These are phyloP conservation scores for Oscheius sp. DNA, from an alignment of 2,888 invertebrate species.

Conservation along the genomic window DNA sequence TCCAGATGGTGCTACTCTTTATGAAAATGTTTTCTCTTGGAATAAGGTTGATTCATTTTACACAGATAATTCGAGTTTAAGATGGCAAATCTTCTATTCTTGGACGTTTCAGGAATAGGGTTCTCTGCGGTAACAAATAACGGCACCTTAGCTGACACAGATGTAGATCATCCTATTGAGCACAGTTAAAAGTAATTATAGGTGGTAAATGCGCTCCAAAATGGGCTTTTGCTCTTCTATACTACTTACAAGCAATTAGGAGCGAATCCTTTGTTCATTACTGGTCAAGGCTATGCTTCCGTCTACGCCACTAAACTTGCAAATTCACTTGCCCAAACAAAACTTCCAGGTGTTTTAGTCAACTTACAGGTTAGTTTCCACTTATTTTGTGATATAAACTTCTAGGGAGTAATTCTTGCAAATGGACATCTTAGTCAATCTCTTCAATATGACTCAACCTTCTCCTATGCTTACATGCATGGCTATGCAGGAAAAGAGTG, in stretches of 20 bases:
- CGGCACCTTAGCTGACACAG: neutral
- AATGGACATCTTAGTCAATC: conserved; percentile 50
- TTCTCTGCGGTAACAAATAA: conserved; percentile 70
- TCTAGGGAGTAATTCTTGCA: conserved; percentile 45
- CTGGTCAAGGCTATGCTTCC: conserved; percentile 46
- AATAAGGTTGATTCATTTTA: conserved; percentile 38
- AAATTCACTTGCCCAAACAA: conserved; percentile 17
- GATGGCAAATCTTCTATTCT: conserved; percentile 73
- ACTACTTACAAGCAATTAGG: conserved; percentile 71
- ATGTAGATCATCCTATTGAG: neutral
- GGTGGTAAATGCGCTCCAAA: conserved; percentile 16
- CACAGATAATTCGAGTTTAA: no score
- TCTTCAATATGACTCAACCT: conserved; percentile 46
- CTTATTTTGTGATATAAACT: neutral
- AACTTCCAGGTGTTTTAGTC: conserved; percentile 13
- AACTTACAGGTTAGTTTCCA: neutral
- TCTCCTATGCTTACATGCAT: conserved; percentile 46
- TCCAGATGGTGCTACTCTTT: conserved; percentile 34
- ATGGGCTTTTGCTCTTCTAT: conserved; percentile 68
- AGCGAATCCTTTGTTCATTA: conserved; percentile 53
- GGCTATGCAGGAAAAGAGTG: conserved; percentile 50
- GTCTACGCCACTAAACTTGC: conserved; percentile 35
- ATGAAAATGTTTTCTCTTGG: conserved; percentile 52
- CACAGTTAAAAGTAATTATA: no score
- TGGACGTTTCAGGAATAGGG: conserved; percentile 74